Conservation (phyloP, 2,888 invertebrate genomes). For the Aspidiotus destructor region DNA sequence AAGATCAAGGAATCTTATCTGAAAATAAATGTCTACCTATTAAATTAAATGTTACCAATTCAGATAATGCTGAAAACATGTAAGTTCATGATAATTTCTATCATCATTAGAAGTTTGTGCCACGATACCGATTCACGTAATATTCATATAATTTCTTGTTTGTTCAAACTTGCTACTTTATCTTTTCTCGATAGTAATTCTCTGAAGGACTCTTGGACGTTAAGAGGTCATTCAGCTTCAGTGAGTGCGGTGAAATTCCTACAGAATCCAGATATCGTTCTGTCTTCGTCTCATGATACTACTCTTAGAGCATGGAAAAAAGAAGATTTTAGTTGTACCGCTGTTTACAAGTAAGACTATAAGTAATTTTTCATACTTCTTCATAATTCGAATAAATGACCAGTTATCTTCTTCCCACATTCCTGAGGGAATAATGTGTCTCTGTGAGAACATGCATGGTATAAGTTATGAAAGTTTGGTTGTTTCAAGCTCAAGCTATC, state of each 20-base stretch:
- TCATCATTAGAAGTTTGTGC: no score
- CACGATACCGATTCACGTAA: background rate
- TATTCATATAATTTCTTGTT: background rate
- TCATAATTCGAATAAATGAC: background rate
- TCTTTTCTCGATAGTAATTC: background rate
- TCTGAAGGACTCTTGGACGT: constrained; percentile 6
- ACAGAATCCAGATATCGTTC: constrained; percentile 52
- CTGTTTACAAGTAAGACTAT: constrained; percentile 54
- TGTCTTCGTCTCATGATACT: constrained; percentile 68
- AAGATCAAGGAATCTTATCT: constrained; percentile 17
- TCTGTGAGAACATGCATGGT: no score
- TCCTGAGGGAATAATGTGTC: no score
- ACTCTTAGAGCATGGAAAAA: constrained; percentile 68
- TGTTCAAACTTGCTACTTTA: background rate
- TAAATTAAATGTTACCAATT: constrained; percentile 22
- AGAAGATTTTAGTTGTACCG: constrained; percentile 57
- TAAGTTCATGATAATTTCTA: background rate
- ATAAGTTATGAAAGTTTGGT: background rate
- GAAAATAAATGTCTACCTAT: constrained; percentile 16
- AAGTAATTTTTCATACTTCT: constrained; percentile 37
- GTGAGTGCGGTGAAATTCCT: constrained; percentile 58
- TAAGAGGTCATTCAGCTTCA: constrained; percentile 60
- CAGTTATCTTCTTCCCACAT: no score
- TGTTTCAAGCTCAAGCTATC: background rate
- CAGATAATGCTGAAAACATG: background rate